Percentiles rank a stretch among this genome's conserved stretches.
Evolutionary conservation across 2,113 vertebrate genomes (phyloP).

Genomic region (Pycnonotus jocosus): DNA sequence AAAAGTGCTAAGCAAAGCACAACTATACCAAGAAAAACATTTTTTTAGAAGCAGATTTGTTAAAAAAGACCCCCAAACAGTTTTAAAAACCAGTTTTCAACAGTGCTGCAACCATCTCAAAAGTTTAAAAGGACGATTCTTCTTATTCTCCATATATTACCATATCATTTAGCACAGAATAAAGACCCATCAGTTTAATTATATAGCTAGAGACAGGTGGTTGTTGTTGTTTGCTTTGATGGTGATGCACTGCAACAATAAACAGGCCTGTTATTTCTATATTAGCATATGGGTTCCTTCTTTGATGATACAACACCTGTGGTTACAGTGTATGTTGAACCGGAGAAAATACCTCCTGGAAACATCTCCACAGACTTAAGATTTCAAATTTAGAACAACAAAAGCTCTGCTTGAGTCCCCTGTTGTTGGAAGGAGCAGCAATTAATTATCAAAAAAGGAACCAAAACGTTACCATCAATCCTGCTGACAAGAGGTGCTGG

Average conservation of each 20-base stretch:
- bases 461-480: constrained; percentile 49
- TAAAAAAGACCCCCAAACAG: neutral
- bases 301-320: constrained; percentile 64
- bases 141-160: constrained; percentile 21
- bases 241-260: constrained; percentile 51
- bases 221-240: constrained; percentile 68
- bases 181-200: constrained; percentile 53
- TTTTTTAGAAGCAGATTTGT: neutral
- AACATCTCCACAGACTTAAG: constrained; percentile 36
- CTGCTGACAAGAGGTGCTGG: constrained; percentile 47
- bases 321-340: constrained; percentile 44
- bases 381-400: constrained; percentile 53
- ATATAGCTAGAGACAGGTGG: constrained; percentile 54
- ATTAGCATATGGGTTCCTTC: constrained; percentile 51
- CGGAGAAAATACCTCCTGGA: constrained; percentile 8
- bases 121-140: neutral
- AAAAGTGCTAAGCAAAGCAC: neutral
- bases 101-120: neutral
- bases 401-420: constrained; percentile 30
- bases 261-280: constrained; percentile 55
- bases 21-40: neutral
- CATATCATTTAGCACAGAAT: constrained; percentile 49
- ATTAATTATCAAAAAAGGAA: constrained; percentile 65
- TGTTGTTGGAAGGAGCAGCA: constrained; percentile 45
- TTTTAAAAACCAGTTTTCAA: neutral